phyloP scores from a whole-genome alignment of 2,888 invertebrate species.

The Zygogramma bicolorata region DNA sequence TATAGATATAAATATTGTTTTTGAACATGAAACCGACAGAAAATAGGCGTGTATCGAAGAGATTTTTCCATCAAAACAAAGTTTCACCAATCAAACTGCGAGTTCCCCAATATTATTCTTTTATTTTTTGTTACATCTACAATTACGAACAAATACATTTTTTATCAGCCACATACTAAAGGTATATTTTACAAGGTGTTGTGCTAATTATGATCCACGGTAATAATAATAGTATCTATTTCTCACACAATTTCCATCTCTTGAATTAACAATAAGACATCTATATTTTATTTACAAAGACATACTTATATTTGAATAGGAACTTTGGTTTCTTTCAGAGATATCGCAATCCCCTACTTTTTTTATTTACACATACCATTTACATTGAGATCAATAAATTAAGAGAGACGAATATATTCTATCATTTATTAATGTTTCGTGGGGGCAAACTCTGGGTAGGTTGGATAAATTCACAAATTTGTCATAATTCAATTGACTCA shows the following conservation, averaged over 20 bases:
- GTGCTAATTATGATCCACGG: constrained; percentile 48
- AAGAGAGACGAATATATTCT: background rate
- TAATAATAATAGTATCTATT: constrained; percentile 51
- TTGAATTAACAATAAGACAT: constrained; percentile 2
- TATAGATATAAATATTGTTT: too few species aligned
- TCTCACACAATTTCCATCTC: constrained; percentile 21
- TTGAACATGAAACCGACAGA: too few species aligned
- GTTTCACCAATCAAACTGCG: background rate
- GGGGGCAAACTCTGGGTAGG: background rate
- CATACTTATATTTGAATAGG: constrained; percentile 63
- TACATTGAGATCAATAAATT: constrained; percentile 21
- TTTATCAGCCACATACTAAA: constrained; percentile 61
- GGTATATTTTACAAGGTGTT: constrained; percentile 48
- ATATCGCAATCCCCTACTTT: constrained; percentile 62
- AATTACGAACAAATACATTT: constrained; percentile 65
- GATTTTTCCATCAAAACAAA: too few species aligned
- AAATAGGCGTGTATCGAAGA: too few species aligned
- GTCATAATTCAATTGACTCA: background rate
- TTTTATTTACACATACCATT: constrained; percentile 44
- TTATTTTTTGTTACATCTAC: constrained; percentile 64
- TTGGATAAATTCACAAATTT: background rate
- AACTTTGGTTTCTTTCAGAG: constrained; percentile 74
- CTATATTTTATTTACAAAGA: constrained; percentile 38
- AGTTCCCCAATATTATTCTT: constrained; percentile 41
- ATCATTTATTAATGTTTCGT: background rate